These are phyloP conservation scores for Picus viridis DNA, from an alignment of 2,797 vertebrate species.

Conservation along the genomic window DNA sequence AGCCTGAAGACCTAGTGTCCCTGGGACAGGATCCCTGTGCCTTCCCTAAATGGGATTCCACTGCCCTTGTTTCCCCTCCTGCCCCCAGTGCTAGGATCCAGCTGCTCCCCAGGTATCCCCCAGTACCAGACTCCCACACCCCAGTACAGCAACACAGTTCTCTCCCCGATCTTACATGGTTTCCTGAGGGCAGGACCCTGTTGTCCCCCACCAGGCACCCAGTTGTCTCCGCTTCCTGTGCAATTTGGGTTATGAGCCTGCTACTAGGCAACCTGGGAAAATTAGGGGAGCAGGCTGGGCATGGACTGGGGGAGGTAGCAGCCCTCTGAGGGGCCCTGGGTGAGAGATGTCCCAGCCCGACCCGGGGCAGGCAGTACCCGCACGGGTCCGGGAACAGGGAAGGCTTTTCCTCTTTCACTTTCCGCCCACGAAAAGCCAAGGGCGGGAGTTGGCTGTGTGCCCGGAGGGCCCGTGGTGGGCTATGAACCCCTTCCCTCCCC, in stretches of 20 bases:
- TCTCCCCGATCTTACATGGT: background rate
- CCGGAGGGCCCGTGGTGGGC: fast-evolving
- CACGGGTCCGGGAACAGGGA: background rate
- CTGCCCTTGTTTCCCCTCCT: background rate
- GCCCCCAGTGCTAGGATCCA: background rate
- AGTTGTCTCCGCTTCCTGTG: background rate
- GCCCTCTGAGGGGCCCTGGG: background rate
- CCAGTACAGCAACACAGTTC: background rate
- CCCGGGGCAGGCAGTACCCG: background rate
- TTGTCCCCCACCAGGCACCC: background rate
- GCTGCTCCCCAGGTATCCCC: background rate
- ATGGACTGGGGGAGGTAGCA: background rate
- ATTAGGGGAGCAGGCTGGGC: background rate
- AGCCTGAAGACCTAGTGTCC: background rate
- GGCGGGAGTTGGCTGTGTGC: conserved; percentile 14
- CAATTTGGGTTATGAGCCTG: background rate
- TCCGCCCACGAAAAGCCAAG: background rate
- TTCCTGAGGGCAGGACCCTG: background rate
- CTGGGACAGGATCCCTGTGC: background rate
- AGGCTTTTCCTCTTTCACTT: conserved; percentile 58
- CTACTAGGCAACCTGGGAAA: background rate
- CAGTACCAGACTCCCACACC: background rate
- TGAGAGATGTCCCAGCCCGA: background rate
- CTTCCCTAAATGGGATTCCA: background rate
- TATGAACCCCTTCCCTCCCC: background rate